Conservation (phyloP, 2,113 vertebrate genomes). For the Gambusia affinis region DNA sequence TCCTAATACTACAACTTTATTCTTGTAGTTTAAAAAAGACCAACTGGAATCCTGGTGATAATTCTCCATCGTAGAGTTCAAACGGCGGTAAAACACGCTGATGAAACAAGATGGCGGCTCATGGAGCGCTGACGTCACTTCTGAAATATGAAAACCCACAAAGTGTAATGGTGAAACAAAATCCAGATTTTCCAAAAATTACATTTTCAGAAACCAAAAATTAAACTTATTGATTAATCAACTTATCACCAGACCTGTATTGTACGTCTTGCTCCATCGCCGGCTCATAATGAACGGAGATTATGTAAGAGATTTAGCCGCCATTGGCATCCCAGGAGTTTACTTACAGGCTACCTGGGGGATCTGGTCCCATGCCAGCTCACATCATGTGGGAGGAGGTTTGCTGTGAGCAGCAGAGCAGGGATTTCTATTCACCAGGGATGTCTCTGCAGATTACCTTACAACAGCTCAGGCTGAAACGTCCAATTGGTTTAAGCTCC, state of each 20-base stretch:
- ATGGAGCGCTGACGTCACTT: too few species aligned
- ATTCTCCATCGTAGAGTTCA: too few species aligned
- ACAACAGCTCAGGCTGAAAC: conserved; percentile 8
- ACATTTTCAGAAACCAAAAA: too few species aligned
- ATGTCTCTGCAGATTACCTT: conserved; percentile 38
- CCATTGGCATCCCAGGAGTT: conserved; percentile 41
- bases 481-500: not conserved
- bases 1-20: too few species aligned
- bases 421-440: conserved; percentile 44
- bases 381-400: conserved; percentile 1
- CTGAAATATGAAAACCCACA: too few species aligned
- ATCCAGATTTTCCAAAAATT: too few species aligned
- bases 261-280: not conserved
- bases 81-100: too few species aligned
- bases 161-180: too few species aligned
- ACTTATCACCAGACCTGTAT: not conserved
- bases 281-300: conserved; percentile 35
- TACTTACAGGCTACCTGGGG: conserved; percentile 48
- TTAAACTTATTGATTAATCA: too few species aligned
- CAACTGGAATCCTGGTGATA: too few species aligned
- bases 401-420: conserved; percentile 49
- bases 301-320: conserved; percentile 66
- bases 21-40: too few species aligned
- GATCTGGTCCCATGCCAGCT: conserved; percentile 52
- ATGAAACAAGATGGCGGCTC: too few species aligned